phyloP scores from a whole-genome alignment of 2,113 vertebrate species.

The Tylochromis polylepis region DNA sequence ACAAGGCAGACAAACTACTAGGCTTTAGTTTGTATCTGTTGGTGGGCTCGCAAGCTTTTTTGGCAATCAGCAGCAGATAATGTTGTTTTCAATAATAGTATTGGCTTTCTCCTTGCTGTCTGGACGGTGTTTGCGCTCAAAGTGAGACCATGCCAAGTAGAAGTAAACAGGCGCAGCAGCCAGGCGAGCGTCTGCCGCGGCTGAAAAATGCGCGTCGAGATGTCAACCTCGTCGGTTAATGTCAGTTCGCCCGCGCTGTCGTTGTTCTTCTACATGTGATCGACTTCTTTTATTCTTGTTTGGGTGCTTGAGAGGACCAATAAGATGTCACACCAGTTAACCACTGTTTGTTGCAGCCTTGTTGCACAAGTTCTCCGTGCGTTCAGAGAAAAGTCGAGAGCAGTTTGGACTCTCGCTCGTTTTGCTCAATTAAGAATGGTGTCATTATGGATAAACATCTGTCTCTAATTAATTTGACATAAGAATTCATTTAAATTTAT shows the following conservation, averaged over 20 bases:
- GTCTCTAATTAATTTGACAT: background rate
- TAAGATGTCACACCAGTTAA: background rate
- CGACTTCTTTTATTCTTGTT: background rate
- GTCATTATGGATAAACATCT: background rate
- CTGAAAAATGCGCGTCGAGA: background rate
- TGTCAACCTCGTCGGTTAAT: background rate
- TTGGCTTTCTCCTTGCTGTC: conserved; percentile 2
- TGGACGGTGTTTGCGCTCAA: conserved; percentile 6
- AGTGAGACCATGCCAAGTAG: background rate
- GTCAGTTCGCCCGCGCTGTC: background rate
- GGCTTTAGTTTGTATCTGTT: conserved; percentile 29
- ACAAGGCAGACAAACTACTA: conserved; percentile 3
- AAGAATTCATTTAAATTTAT: background rate
- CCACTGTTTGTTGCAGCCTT: background rate
- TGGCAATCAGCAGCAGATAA: conserved; percentile 13
- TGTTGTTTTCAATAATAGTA: conserved; percentile 24
- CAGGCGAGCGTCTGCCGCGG: background rate
- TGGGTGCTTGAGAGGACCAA: background rate
- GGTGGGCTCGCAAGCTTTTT: conserved; percentile 4
- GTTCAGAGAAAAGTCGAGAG: background rate
- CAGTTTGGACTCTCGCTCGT: background rate
- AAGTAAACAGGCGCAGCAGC: background rate
- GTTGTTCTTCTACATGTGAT: background rate
- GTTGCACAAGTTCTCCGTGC: background rate
- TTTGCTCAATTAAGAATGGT: background rate